Conservation (phyloP, 2,113 vertebrate species). For the Verasper variegatus region DNA sequence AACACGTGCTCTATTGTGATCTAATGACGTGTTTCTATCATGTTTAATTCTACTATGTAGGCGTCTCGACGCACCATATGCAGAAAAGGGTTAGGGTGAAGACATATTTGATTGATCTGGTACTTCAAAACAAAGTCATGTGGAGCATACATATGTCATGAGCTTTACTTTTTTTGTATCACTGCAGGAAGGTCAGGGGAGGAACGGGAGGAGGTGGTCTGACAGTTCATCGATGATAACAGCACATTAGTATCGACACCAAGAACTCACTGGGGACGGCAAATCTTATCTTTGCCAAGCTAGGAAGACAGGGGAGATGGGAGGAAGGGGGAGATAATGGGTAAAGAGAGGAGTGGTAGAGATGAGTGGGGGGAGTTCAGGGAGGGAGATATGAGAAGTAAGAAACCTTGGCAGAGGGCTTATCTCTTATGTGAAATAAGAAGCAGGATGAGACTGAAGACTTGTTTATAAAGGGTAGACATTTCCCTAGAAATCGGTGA, state of each 20-base stretch:
- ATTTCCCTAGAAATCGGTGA: no score
- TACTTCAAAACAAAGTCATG: not conserved
- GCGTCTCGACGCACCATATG: not conserved
- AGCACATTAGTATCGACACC: conserved; percentile 79
- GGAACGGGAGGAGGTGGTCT: conserved; percentile 42
- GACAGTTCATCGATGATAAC: conserved; percentile 80
- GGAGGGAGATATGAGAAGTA: conserved; percentile 55
- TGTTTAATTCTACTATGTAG: conserved; percentile 20
- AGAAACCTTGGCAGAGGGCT: conserved; percentile 54
- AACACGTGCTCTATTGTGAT: conserved; percentile 10
- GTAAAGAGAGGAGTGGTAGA: conserved; percentile 36
- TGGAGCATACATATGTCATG: conserved; percentile 18
- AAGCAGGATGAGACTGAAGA: conserved; percentile 29
- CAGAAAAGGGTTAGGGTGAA: no score
- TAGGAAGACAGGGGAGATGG: conserved; percentile 68
- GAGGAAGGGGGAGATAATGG: conserved; percentile 54
- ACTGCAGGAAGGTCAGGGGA: conserved; percentile 65
- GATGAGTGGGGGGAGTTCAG: not conserved
- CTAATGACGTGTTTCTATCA: not conserved
- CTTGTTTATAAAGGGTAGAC: conserved; percentile 1
- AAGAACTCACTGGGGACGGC: conserved; percentile 68
- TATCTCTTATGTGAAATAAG: conserved; percentile 61
- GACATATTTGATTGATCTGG: not conserved
- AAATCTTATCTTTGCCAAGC: conserved; percentile 78
- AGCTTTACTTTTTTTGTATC: conserved; percentile 6